A percentile compares a stretch with the other conserved stretches of the same genome.
Conservation (phyloP, 2,113 vertebrate genomes). For the Protomyctophum bolini region DNA sequence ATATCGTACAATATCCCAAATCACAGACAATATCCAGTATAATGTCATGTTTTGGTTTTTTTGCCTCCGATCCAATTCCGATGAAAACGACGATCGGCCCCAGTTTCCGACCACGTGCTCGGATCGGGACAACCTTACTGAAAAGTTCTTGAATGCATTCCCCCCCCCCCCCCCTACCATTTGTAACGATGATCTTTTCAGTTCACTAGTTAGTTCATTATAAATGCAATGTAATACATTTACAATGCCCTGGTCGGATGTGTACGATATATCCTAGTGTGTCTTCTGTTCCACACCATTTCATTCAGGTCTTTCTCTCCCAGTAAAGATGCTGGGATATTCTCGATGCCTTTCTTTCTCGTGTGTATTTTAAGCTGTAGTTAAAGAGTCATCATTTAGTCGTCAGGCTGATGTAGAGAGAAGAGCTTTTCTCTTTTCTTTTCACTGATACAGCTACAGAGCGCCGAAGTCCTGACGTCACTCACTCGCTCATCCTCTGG, state of each 20-base stretch:
- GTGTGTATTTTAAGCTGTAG: conserved; percentile 51
- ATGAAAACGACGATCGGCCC: too few species aligned
- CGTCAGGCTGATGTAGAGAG: conserved; percentile 31
- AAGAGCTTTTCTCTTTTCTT: conserved; percentile 9
- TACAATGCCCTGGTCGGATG: conserved; percentile 33
- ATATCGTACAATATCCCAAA: too few species aligned
- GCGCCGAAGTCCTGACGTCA: too few species aligned
- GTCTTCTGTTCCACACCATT: not conserved
- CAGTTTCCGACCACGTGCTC: too few species aligned
- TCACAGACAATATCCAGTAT: too few species aligned
- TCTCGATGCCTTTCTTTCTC: conserved; percentile 62
- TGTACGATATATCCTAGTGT: conserved; percentile 43
- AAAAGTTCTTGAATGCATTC: not conserved
- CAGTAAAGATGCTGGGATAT: conserved; percentile 27
- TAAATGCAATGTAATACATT: conserved; percentile 28
- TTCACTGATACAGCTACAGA: not conserved
- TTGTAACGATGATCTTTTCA: conserved; percentile 14
- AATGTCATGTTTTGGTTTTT: conserved; percentile 3
- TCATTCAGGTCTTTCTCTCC: not conserved
- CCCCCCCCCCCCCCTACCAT: not conserved
- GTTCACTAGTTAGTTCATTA: not conserved
- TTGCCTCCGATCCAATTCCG: not conserved
- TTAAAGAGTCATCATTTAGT: conserved; percentile 42
- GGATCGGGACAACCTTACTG: conserved; percentile 23
- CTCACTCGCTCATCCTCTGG: too few species aligned